Evolutionary conservation across 2,113 vertebrate genomes (phyloP).

Genomic region (Hippocampus barbouri): DNA sequence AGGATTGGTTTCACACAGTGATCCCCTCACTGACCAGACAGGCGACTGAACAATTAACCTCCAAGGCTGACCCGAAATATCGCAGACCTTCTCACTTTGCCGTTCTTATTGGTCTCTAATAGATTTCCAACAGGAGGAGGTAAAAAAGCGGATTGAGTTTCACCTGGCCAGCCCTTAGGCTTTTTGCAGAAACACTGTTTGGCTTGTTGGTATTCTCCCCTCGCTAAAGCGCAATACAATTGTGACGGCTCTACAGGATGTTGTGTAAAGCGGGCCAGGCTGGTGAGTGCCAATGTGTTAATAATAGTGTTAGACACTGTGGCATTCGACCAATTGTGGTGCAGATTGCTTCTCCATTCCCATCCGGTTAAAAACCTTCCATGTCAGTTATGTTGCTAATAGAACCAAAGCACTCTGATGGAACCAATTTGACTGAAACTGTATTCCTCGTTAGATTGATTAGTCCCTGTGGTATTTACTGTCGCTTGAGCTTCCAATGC

Average conservation of each 20-base stretch:
- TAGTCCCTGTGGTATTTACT: constrained; percentile 45
- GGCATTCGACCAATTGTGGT: constrained; percentile 13
- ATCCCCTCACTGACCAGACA: constrained; percentile 65
- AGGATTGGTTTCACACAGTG: constrained; percentile 60
- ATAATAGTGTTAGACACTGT: constrained; percentile 31
- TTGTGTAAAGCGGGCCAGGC: constrained; percentile 11
- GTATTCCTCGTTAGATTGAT: constrained; percentile 35
- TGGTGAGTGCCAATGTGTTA: constrained; percentile 19
- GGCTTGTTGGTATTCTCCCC: constrained; percentile 28
- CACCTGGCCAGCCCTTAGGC: constrained; percentile 30
- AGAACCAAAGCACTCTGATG: constrained; percentile 41
- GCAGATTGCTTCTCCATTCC: constrained; percentile 27
- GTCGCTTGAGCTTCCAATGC: constrained; percentile 49
- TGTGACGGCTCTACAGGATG: constrained; percentile 17
- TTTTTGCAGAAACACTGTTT: constrained; percentile 37
- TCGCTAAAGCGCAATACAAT: constrained; percentile 30
- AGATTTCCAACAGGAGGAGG: constrained; percentile 63
- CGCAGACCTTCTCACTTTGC: constrained; percentile 50
- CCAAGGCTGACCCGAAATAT: constrained; percentile 69
- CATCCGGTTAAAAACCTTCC: constrained; percentile 19
- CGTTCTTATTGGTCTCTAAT: constrained; percentile 60
- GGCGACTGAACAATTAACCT: constrained; percentile 72
- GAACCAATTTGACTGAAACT: constrained; percentile 44
- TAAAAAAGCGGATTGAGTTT: constrained; percentile 52
- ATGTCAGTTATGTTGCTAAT: constrained; percentile 43